A percentile compares a stretch with the other conserved stretches of the same genome.
phyloP scores from a whole-genome alignment of 2,888 invertebrate genomes.

The Lordiphosa andalusiaca region DNA sequence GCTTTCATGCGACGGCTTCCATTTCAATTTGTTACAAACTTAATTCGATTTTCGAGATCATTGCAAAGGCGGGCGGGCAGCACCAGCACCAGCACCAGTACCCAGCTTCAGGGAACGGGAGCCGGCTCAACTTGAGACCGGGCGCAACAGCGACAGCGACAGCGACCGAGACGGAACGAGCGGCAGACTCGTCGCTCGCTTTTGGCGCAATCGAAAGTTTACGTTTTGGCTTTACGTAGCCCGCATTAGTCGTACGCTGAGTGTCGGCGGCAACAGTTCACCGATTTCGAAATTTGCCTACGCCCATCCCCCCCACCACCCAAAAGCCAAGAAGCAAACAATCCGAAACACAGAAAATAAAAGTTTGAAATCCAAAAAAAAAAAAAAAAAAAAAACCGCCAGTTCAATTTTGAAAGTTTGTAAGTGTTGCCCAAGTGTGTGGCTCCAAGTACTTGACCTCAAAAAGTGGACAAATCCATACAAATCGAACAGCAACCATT shows the following conservation, averaged over 20 bases:
- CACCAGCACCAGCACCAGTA: conserved; percentile 10
- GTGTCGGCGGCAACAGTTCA: conserved; percentile 63
- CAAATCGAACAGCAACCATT: no score
- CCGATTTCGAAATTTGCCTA: conserved; percentile 19
- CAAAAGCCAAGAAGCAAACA: conserved; percentile 6
- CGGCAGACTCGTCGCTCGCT: conserved; percentile 14
- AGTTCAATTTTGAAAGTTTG: no score
- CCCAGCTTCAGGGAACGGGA: conserved; percentile 3
- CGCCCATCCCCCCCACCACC: no score
- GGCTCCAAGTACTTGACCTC: no score
- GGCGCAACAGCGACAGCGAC: background rate
- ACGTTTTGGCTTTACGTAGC: conserved; percentile 66
- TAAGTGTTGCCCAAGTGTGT: no score
- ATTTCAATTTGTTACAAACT: conserved; percentile 34
- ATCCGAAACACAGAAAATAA: background rate
- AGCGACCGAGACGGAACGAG: background rate
- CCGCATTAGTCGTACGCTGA: conserved; percentile 64
- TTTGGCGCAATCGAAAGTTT: conserved; percentile 72
- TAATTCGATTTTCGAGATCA: conserved; percentile 43
- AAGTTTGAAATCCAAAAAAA: background rate
- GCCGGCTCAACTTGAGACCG: conserved; percentile 4
- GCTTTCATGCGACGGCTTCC: conserved; percentile 35
- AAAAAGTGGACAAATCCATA: no score
- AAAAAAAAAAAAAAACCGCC: background rate
- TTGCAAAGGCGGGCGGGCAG: conserved; percentile 14